Percentiles rank a stretch among this genome's conserved stretches.
Evolutionary conservation across 2,888 invertebrate species (phyloP).

Genomic region (Coelinius sp.): DNA sequence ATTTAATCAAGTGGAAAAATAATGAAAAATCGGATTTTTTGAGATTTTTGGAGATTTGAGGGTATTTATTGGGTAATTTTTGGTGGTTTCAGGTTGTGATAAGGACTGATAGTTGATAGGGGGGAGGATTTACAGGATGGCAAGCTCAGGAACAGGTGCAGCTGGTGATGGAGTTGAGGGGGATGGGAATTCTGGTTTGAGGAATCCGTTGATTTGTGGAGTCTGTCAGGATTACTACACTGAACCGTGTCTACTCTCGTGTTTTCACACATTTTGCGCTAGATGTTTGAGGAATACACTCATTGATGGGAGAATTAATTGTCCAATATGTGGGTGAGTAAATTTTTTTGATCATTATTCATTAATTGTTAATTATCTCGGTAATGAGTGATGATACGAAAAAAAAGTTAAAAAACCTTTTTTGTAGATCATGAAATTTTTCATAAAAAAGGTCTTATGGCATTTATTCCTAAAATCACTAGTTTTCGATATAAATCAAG

Average conservation of each 20-base stretch:
- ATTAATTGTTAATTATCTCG: not conserved
- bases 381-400: not conserved
- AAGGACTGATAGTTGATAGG: not conserved
- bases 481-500: too few species aligned
- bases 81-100: not conserved
- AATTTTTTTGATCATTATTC: too few species aligned
- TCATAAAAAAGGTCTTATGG: not conserved
- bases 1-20: too few species aligned
- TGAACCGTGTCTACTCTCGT: slow-evolving; percentile 79
- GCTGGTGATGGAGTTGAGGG: slow-evolving; percentile 59
- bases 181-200: slow-evolving; percentile 55
- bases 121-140: slow-evolving; percentile 49
- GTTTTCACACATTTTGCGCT: slow-evolving; percentile 81
- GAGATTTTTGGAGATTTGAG: too few species aligned
- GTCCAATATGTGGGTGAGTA: slow-evolving; percentile 80
- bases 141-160: slow-evolving; percentile 58
- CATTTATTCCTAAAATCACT: not conserved
- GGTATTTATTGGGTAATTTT: not conserved
- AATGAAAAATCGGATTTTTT: too few species aligned
- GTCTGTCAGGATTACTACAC: slow-evolving; percentile 79
- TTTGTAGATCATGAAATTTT: too few species aligned
- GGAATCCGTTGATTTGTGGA: slow-evolving; percentile 78
- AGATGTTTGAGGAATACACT: slow-evolving; percentile 77
- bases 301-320: slow-evolving; percentile 76
- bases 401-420: too few species aligned